phyloP scores from a whole-genome alignment of 2,888 invertebrate species.

The Eilema depressum region DNA sequence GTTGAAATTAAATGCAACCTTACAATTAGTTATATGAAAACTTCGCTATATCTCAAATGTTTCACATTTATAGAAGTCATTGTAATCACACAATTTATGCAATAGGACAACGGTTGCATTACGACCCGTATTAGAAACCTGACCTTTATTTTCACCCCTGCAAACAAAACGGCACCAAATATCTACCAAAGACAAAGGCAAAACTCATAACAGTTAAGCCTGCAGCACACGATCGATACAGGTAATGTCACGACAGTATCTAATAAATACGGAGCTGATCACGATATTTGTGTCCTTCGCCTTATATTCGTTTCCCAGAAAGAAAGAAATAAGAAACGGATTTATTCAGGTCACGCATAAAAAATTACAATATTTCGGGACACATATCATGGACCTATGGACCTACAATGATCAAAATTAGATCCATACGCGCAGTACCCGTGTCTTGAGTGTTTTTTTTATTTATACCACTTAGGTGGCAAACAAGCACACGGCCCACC shows the following conservation, averaged over 20 bases:
- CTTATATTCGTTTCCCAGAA: slow-evolving; percentile 31
- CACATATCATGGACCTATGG: too few species aligned
- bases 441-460: too few species aligned
- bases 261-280: slow-evolving; percentile 26
- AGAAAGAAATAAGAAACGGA: background rate
- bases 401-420: too few species aligned
- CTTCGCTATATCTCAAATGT: too few species aligned
- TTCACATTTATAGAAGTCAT: too few species aligned
- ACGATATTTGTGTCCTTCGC: slow-evolving; percentile 40
- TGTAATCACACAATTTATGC: too few species aligned
- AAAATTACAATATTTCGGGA: background rate
- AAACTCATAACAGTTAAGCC: slow-evolving; percentile 24
- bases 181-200: background rate
- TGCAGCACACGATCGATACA: slow-evolving; percentile 40
- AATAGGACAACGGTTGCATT: background rate
- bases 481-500: too few species aligned
- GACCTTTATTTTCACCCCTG: slow-evolving; percentile 5
- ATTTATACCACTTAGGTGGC: too few species aligned
- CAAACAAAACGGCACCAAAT: slow-evolving; percentile 8
- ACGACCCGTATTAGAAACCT: background rate
- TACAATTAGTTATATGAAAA: too few species aligned
- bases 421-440: too few species aligned
- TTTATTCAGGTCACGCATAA: background rate
- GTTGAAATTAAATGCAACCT: too few species aligned
- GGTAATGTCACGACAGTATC: slow-evolving; percentile 34